A percentile compares a stretch with the other conserved stretches of the same genome.
Conservation (phyloP, 1,140 invertebrate genomes). For the Cydia pomonella region DNA sequence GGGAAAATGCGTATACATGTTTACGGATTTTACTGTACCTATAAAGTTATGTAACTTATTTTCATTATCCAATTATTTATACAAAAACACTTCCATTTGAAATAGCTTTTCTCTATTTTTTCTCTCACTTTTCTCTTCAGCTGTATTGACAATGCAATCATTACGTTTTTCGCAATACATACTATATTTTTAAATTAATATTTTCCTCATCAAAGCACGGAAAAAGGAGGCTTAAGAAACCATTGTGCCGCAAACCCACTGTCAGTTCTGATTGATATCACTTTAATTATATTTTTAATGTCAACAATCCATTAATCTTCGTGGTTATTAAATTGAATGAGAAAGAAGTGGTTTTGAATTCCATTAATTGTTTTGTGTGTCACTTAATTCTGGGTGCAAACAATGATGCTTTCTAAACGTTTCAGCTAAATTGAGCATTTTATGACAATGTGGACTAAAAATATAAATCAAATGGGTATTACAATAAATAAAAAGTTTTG, state of each 20-base stretch:
- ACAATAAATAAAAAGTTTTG: too few relatives aligned
- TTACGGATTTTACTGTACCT: too few relatives aligned
- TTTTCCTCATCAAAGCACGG: constrained; percentile 35
- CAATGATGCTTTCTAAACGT: constrained; percentile 21
- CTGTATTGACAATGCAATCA: neutral
- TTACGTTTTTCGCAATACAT: constrained; percentile 5
- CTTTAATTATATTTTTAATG: constrained; percentile 59
- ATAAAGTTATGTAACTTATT: too few relatives aligned
- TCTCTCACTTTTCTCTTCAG: too few relatives aligned
- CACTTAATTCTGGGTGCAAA: constrained; percentile 32
- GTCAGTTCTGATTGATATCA: constrained; percentile 52
- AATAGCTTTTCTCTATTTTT: too few relatives aligned
- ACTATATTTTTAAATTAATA: constrained; percentile 13
- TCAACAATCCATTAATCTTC: constrained; percentile 57
- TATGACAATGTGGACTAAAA: neutral
- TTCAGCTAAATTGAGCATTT: neutral
- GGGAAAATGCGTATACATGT: too few relatives aligned
- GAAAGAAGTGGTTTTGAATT: constrained; percentile 36
- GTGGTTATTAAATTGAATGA: constrained; percentile 34
- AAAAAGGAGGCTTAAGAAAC: constrained; percentile 27
- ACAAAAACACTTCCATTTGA: too few relatives aligned
- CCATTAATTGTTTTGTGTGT: constrained; percentile 38
- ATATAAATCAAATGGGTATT: neutral
- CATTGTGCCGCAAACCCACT: constrained; percentile 43
- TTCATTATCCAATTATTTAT: too few relatives aligned